Base-by-base conservation (phyloP, 2,888 invertebrate genomes). In the Pheosia tremula region DNA sequence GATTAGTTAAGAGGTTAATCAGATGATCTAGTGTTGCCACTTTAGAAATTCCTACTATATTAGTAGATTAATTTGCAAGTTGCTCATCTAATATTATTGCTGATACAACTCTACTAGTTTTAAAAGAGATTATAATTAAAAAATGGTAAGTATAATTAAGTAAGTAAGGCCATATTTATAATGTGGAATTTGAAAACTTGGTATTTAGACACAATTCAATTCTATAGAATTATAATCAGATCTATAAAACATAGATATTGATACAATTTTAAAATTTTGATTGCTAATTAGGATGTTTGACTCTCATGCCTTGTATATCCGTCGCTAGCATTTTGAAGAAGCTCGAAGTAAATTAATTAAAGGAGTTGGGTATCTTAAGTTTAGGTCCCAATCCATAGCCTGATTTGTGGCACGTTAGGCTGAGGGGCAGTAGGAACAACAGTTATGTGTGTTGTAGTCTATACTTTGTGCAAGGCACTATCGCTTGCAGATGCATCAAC, bases 11-110 rank as follows among this genome's bases (percentile, higher is more conserved):
- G 57, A 66, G 61, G 66, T 64, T 62, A 53, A 59, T 62, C 64
- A 71, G 67, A 57, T 70, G 37, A 68, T 62, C 49, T 45, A 64
- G 65, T 69, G 66, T 77, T 71, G 64, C 64, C 66, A 61, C 59
- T 60, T 67, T 60, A 61, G 5, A 64, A 67, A 66, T 55, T 65
- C 62, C 73, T 77, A 75, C 73, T 75, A 68, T 70, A 77, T 72
- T 72, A 68, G 72, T 75, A 74, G 77, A 64, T 64, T 76, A 52
- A 50, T 45, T 68, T 71, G 70, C 62, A 61, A 53, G 65, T 71
- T 76, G 75, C 66, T 71, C 72, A 74, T 77, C 57, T 64, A 49
- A 54, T 56, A 36, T 13, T 64, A 59, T 63, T 69, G 60, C 64
- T 67, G 62, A 62, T 47, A 24, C 24, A 24, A 24, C 24, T 24